phyloP scores from a whole-genome alignment of 2,797 vertebrate genomes.

The Orientallactaga sibirica region DNA sequence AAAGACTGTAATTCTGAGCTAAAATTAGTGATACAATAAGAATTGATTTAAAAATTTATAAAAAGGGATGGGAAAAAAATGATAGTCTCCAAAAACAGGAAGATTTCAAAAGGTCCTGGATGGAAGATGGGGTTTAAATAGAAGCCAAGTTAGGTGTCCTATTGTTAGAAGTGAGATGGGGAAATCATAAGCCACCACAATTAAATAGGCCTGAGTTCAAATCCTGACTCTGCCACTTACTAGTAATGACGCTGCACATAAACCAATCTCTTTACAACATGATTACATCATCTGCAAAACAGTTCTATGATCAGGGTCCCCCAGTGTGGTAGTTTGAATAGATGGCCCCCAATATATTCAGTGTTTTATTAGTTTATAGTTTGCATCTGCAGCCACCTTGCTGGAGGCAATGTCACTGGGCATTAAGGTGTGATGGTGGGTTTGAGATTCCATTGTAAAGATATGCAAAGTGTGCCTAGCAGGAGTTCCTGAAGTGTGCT shows the following conservation, averaged over 20 bases:
- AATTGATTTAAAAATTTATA: constrained; percentile 58
- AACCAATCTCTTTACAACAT: background rate
- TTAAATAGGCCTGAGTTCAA: background rate
- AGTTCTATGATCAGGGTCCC: background rate
- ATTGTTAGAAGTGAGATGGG: background rate
- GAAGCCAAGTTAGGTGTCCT: background rate
- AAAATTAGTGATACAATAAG: constrained; percentile 33
- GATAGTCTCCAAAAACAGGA: background rate
- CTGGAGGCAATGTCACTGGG: too few relatives aligned
- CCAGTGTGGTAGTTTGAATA: too few relatives aligned
- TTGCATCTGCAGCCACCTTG: too few relatives aligned
- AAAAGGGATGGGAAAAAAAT: background rate
- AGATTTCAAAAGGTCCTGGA: constrained; percentile 17
- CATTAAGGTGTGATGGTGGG: too few relatives aligned
- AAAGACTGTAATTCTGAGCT: constrained; percentile 4
- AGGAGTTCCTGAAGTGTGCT: too few relatives aligned
- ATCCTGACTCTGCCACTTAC: background rate
- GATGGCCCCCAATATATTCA: too few relatives aligned
- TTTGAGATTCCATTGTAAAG: too few relatives aligned
- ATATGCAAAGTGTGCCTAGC: too few relatives aligned
- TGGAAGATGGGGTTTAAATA: constrained; percentile 4
- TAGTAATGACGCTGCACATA: background rate
- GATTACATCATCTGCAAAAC: background rate
- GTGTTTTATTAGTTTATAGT: too few relatives aligned
- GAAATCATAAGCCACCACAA: constrained; percentile 28